Percentiles rank a stretch among this genome's conserved stretches.
These are phyloP conservation scores for Lordiphosa collinella DNA, from an alignment of 1,140 invertebrate genomes.

Conservation along the genomic window DNA sequence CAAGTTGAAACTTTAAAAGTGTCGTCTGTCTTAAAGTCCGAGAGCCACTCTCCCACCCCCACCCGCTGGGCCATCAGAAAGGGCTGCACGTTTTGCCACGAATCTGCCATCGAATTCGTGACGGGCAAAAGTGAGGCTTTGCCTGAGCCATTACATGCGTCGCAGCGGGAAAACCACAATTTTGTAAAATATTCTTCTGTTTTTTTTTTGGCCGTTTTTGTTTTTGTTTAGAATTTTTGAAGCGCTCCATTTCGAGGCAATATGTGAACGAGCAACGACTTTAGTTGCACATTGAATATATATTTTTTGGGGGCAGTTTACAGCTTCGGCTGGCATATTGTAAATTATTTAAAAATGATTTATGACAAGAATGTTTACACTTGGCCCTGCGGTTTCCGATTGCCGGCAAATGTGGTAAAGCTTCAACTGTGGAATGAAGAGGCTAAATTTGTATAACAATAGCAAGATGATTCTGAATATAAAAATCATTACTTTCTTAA, in stretches of 20 bases:
- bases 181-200: constrained; percentile 5
- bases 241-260: background rate
- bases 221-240: constrained; percentile 1
- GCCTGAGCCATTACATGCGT: constrained; percentile 52
- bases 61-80: background rate
- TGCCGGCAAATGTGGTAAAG: no score
- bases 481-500: no score
- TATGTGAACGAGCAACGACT: constrained; percentile 15
- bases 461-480: no score
- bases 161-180: constrained; percentile 22
- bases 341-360: constrained; percentile 76
- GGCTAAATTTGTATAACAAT: background rate
- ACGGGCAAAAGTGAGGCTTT: constrained; percentile 63
- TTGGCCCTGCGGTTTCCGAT: constrained; percentile 60
- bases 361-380: constrained; percentile 71
- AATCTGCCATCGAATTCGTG: constrained; percentile 63
- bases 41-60: no score
- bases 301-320: constrained; percentile 2
- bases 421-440: no score
- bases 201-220: background rate
- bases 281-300: constrained; percentile 24
- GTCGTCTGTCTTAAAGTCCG: constrained; percentile 41
- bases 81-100: constrained; percentile 51
- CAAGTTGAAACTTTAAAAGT: constrained; percentile 33
- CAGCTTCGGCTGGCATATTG: constrained; percentile 38